A percentile compares a stretch with the other conserved stretches of the same genome.
These are phyloP conservation scores for Drosophila lacicola DNA, from an alignment of 2,888 invertebrate species.

Conservation along the genomic window DNA sequence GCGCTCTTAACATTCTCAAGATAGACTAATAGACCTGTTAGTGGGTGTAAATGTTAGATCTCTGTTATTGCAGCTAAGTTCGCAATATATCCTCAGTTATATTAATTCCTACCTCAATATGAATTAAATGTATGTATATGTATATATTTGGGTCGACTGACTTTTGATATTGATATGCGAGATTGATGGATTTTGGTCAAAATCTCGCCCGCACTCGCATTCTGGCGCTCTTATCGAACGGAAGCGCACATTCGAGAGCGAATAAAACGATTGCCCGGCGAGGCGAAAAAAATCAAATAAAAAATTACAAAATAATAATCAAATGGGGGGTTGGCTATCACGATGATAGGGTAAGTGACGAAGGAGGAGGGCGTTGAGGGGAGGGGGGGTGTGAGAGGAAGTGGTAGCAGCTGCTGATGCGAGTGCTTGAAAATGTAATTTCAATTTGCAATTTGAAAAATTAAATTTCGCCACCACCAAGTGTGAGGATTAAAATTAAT, in stretches of 20 bases:
- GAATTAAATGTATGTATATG: background rate
- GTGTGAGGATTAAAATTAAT: slow-evolving; percentile 62
- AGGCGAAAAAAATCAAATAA: slow-evolving; percentile 45
- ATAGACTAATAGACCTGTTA: too few species aligned
- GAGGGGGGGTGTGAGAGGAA: background rate
- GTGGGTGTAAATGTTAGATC: background rate
- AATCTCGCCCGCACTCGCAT: background rate
- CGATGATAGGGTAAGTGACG: background rate
- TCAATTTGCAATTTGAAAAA: slow-evolving; percentile 76
- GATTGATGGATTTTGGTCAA: slow-evolving; percentile 10
- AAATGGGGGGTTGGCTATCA: slow-evolving; percentile 23
- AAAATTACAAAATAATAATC: slow-evolving; percentile 41
- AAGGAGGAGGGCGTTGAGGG: background rate
- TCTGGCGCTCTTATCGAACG: slow-evolving; percentile 11
- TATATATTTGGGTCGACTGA: background rate
- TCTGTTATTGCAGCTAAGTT: background rate
- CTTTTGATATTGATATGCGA: slow-evolving; percentile 6
- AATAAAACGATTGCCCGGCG: slow-evolving; percentile 30
- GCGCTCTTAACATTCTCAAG: background rate
- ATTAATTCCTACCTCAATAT: slow-evolving; percentile 2
- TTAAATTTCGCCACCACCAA: slow-evolving; percentile 62
- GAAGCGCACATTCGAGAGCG: slow-evolving; percentile 25
- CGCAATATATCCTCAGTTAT: background rate
- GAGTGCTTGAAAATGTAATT: slow-evolving; percentile 68
- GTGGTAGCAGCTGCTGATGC: slow-evolving; percentile 13